phyloP scores from a whole-genome alignment of 2,888 invertebrate genomes.

The Agrotis exclamationis region DNA sequence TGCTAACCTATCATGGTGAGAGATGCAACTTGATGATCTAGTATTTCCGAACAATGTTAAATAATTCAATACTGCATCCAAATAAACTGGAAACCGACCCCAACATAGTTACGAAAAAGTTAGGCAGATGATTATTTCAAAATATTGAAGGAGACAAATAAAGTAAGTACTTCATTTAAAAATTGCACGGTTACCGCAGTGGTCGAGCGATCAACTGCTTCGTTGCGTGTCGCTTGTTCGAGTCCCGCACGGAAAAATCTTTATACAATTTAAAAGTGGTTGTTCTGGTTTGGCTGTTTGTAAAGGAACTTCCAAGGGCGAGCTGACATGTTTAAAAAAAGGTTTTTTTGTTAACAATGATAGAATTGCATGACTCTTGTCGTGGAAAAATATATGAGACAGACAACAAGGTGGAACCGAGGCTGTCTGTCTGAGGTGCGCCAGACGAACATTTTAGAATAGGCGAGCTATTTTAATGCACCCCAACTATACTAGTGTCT shows the following conservation, averaged over 20 bases:
- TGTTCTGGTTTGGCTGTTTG: no score
- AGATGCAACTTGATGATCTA: not conserved
- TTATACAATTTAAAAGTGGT: no score
- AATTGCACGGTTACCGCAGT: no score
- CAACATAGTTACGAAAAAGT: no score
- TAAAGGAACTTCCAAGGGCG: no score
- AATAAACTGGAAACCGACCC: no score
- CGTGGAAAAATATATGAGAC: conserved; percentile 15
- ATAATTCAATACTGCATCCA: no score
- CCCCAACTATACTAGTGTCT: conserved; percentile 5
- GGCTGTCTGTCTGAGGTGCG: conserved; percentile 17
- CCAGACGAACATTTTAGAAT: conserved; percentile 25
- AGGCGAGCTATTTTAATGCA: conserved; percentile 27
- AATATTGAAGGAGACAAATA: not conserved
- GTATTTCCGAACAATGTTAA: not conserved
- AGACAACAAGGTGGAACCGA: conserved; percentile 16
- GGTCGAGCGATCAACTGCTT: no score
- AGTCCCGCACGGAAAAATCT: no score
- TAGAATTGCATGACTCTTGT: not conserved
- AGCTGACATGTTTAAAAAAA: no score
- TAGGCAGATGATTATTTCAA: no score
- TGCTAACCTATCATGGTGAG: not conserved
- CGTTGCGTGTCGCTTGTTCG: no score
- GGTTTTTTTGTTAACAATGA: not conserved
- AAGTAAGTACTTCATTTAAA: not conserved